Evolutionary conservation across 35 echinoderm and acorn worm genomes (phyloP).

Genomic region (Ophiothrix spiculata): DNA sequence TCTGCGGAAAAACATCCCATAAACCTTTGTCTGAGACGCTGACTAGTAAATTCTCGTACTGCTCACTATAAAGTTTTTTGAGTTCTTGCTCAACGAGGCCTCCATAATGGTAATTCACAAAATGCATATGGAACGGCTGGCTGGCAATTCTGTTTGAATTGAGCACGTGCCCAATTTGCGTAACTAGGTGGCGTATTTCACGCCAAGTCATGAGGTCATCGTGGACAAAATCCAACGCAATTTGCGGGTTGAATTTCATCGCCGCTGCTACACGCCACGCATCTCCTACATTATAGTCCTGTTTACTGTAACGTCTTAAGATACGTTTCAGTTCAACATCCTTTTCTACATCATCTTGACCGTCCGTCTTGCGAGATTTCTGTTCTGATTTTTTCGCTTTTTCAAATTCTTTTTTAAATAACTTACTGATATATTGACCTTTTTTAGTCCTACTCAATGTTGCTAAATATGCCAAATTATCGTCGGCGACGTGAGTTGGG

Average conservation of each 20-base stretch:
- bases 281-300: constrained; percentile 48
- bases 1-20: constrained; percentile 60
- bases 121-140: constrained; percentile 85
- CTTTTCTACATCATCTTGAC: background rate
- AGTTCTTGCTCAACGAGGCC: constrained; percentile 48
- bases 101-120: constrained; percentile 37
- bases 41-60: constrained; percentile 57
- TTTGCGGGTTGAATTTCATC: constrained; percentile 91
- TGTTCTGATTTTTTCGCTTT: background rate
- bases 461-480: constrained; percentile 62
- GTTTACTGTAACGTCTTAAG: background rate
- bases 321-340: constrained; percentile 27
- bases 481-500: constrained; percentile 55
- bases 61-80: constrained; percentile 21
- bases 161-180: constrained; percentile 47
- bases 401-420: constrained; percentile 36
- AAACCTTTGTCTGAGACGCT: constrained; percentile 54
- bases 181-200: constrained; percentile 54
- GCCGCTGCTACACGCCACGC: constrained; percentile 76
- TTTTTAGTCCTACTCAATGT: constrained; percentile 39
- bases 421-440: constrained; percentile 46
- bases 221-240: constrained; percentile 79
- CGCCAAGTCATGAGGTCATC: constrained; percentile 62
- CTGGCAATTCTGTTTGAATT: constrained; percentile 47
- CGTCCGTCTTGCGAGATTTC: background rate